These are phyloP conservation scores for Platygyra sinensis DNA, from an alignment of 64 coral and sea anemone genomes.

Conservation along the genomic window DNA sequence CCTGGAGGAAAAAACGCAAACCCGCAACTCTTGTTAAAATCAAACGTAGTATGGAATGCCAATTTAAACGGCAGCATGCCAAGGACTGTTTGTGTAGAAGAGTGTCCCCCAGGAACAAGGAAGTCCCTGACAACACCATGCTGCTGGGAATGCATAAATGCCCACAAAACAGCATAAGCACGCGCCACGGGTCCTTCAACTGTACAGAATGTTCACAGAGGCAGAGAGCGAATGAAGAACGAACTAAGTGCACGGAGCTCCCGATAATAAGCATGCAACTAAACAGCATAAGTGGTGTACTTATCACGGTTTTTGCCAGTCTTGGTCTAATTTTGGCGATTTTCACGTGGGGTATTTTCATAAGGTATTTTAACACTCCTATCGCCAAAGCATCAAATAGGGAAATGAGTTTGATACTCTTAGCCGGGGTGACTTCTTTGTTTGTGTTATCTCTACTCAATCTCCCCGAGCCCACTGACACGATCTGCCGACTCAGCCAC, in stretches of 20 bases:
- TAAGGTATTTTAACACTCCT: constrained; percentile 3
- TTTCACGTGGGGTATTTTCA: constrained; percentile 1
- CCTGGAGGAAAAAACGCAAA: constrained; percentile 37
- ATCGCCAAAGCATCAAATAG: constrained; percentile 46
- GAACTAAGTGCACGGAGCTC: constrained; percentile 26
- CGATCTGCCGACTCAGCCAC: constrained; percentile 14
- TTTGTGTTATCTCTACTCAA: constrained; percentile 45
- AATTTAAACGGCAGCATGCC: constrained; percentile 10
- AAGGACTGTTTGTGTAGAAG: constrained; percentile 14
- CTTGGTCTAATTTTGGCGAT: constrained; percentile 4
- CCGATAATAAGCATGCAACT: constrained; percentile 35
- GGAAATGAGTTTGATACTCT: constrained; percentile 40
- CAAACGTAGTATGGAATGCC: constrained; percentile 28
- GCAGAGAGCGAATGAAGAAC: constrained; percentile 20
- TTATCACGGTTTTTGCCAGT: neutral
- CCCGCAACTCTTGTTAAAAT: neutral
- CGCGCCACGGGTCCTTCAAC: neutral
- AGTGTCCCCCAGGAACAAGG: constrained; percentile 30
- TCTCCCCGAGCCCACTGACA: constrained; percentile 1
- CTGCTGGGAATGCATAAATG: constrained; percentile 62
- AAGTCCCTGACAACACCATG: constrained; percentile 39
- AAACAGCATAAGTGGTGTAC: neutral
- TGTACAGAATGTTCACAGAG: constrained; percentile 37
- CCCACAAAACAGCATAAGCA: constrained; percentile 10
- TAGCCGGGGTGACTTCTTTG: neutral